Percentiles rank a stretch among this genome's conserved stretches.
These are phyloP conservation scores for Virgularia gustaviana DNA, from an alignment of 92 coral and sea anemone genomes.

Conservation along the genomic window DNA sequence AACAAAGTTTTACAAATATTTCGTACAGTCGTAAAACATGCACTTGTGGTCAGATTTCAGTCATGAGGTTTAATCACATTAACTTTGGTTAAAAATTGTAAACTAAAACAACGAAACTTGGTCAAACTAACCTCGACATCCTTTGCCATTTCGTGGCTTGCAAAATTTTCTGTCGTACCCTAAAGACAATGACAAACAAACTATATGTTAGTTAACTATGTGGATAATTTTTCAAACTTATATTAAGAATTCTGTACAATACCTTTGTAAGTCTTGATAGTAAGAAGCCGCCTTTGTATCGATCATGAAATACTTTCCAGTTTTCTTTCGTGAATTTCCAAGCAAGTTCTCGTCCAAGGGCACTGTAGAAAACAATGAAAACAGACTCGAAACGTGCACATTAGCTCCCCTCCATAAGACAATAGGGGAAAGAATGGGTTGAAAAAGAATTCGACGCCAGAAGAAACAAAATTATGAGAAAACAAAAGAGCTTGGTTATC, in stretches of 20 bases:
- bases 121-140: conserved; percentile 88
- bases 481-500: too few species aligned
- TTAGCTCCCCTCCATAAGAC: neutral
- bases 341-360: conserved; percentile 78
- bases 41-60: too few species aligned
- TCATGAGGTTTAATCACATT: too few species aligned
- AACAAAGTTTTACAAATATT: too few species aligned
- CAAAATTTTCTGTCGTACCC: conserved; percentile 84
- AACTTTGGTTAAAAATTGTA: too few species aligned
- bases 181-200: conserved; percentile 20
- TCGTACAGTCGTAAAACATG: too few species aligned
- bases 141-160: conserved; percentile 69
- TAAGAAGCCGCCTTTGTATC: conserved; percentile 93
- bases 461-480: neutral
- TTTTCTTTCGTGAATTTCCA: conserved; percentile 86
- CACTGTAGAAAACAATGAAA: conserved; percentile 46
- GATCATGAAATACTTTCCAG: conserved; percentile 69
- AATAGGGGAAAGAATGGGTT: neutral
- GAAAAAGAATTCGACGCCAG: neutral
- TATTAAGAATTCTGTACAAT: too few species aligned
- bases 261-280: conserved; percentile 85
- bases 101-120: too few species aligned
- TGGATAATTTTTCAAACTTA: neutral
- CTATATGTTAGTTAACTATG: neutral
- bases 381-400: too few species aligned